Conservation (phyloP, 1,140 invertebrate species). For the Octopus sinensis region DNA sequence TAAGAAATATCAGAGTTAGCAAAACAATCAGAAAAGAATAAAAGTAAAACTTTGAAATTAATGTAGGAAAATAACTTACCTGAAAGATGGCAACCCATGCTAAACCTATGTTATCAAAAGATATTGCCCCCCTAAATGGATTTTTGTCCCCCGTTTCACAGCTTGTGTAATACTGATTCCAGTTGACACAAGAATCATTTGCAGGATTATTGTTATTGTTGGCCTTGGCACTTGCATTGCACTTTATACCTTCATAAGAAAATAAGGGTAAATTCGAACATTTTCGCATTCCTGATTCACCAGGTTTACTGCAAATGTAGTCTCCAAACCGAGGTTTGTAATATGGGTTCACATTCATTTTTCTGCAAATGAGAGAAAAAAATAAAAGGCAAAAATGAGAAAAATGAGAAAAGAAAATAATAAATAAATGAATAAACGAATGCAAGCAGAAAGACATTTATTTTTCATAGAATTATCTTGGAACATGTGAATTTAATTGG, state of each 20-base stretch:
- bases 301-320: constrained; percentile 92
- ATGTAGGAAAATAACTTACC: constrained; percentile 66
- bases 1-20: not conserved
- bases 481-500: no score
- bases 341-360: constrained; percentile 35
- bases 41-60: not conserved
- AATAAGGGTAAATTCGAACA: constrained; percentile 84
- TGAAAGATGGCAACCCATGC: constrained; percentile 99
- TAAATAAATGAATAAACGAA: no score
- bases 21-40: not conserved
- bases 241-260: constrained; percentile 68
- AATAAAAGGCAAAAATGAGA: not conserved
- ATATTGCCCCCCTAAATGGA: constrained; percentile 98
- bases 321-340: constrained; percentile 70
- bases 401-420: no score
- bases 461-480: no score
- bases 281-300: constrained; percentile 91
- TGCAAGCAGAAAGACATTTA: no score
- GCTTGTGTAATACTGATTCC: constrained; percentile 97
- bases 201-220: constrained; percentile 49
- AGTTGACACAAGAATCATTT: constrained; percentile 80
- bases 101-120: constrained; percentile 98
- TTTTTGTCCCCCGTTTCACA: constrained; percentile 90
- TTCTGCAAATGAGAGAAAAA: constrained; percentile 31
- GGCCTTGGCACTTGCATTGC: constrained; percentile 58